These are phyloP conservation scores for Lacerta agilis DNA, from an alignment of 2,797 vertebrate genomes.

Conservation along the genomic window DNA sequence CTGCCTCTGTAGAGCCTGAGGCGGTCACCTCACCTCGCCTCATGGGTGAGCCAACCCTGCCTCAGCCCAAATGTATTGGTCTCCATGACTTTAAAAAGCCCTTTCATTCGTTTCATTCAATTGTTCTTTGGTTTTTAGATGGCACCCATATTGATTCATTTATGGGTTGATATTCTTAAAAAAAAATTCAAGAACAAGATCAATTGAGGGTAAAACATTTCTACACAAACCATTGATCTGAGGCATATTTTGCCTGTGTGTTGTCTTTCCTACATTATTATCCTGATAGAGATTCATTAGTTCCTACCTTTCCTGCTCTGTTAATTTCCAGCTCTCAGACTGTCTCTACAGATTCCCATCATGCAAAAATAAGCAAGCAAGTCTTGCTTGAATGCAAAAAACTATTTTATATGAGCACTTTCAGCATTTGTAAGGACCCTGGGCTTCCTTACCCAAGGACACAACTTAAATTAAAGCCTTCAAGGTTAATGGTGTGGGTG, in stretches of 20 bases:
- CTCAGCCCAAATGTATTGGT: too few relatives aligned
- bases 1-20: too few relatives aligned
- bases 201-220: constrained; percentile 61
- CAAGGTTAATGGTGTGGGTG: neutral
- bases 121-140: constrained; percentile 64
- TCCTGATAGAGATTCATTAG: constrained; percentile 35
- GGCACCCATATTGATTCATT: constrained; percentile 71
- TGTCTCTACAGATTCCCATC: neutral
- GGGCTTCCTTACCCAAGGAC: neutral
- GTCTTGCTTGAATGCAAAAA: neutral
- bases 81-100: neutral
- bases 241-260: constrained; percentile 47
- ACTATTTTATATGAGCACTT: neutral
- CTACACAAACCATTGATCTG: constrained; percentile 63
- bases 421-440: neutral
- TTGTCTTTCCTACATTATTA: constrained; percentile 25
- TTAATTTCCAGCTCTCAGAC: neutral
- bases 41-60: too few relatives aligned
- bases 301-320: neutral
- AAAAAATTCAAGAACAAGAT: constrained; percentile 69
- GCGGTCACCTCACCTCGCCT: too few relatives aligned
- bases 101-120: neutral
- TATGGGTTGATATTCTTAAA: constrained; percentile 55
- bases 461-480: neutral
- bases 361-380: neutral